Percentiles rank a stretch among this genome's conserved stretches.
These are phyloP conservation scores for Tursiops truncatus DNA, from an alignment of 2,113 vertebrate genomes.

Conservation along the genomic window DNA sequence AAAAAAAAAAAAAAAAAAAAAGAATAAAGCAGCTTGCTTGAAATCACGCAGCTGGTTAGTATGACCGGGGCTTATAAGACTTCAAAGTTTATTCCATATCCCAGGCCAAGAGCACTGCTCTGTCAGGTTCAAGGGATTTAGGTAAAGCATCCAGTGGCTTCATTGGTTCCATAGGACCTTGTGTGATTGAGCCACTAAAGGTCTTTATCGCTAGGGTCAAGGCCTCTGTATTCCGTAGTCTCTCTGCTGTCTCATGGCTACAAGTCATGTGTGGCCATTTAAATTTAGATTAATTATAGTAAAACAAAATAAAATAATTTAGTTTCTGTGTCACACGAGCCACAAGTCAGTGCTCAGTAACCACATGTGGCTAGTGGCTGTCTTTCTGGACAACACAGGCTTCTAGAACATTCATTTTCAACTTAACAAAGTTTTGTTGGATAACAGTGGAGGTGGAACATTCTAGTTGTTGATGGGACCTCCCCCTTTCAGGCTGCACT, in stretches of 20 bases:
- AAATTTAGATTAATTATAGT: not conserved
- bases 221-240: too few species aligned
- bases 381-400: not conserved
- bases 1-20: too few species aligned
- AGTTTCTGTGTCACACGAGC: not conserved
- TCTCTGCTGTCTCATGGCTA: not conserved
- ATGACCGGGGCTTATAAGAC: not conserved
- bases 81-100: not conserved
- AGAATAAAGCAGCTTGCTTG: not conserved
- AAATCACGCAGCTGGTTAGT: not conserved
- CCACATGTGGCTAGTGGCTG: not conserved
- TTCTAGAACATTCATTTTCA: not conserved
- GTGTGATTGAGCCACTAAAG: not conserved
- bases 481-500: not conserved
- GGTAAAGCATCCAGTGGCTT: not conserved
- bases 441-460: not conserved
- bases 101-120: not conserved
- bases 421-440: not conserved
- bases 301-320: not conserved
- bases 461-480: not conserved
- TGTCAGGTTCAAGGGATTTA: not conserved
- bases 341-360: not conserved
- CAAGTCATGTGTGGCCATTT: not conserved
- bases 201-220: not conserved
- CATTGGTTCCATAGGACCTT: not conserved